phyloP scores from a whole-genome alignment of 2,888 invertebrate species.

The Coecobrya sp. region DNA sequence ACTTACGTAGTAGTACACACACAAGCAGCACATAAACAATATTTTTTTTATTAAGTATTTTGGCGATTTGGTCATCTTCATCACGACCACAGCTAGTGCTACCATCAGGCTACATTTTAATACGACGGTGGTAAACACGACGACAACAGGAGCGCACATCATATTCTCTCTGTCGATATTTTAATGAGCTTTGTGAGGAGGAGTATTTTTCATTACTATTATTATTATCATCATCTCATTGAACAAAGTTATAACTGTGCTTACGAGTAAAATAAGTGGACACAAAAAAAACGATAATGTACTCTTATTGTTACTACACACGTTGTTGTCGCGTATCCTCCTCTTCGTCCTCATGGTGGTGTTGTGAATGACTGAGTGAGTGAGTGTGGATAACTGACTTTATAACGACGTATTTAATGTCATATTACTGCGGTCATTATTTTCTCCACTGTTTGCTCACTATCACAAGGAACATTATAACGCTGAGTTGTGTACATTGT shows the following conservation, averaged over 20 bases:
- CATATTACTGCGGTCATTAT: background rate
- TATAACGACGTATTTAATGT: background rate
- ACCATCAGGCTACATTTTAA: background rate
- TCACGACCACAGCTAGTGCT: conserved; percentile 28
- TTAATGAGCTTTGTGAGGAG: conserved; percentile 9
- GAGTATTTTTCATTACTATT: background rate
- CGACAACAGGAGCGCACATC: no score
- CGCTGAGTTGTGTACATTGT: no score
- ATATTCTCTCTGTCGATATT: background rate
- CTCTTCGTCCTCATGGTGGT: background rate
- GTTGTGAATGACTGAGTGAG: conserved; percentile 3
- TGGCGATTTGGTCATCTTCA: conserved; percentile 58
- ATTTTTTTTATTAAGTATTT: conserved; percentile 62
- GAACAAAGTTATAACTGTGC: conserved; percentile 4
- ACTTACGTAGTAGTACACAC: background rate
- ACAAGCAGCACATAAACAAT: conserved; percentile 22
- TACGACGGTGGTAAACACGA: conserved; percentile 9
- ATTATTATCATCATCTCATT: background rate
- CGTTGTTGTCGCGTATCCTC: background rate
- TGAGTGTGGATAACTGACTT: background rate
- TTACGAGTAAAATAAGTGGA: background rate
- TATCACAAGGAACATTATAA: no score
- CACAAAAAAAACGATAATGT: background rate
- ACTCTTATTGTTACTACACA: background rate
- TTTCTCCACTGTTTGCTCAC: background rate